phyloP scores from a whole-genome alignment of 35 echinoderm and acorn worm genomes.

The Strongylocentrotus purpuratus region DNA sequence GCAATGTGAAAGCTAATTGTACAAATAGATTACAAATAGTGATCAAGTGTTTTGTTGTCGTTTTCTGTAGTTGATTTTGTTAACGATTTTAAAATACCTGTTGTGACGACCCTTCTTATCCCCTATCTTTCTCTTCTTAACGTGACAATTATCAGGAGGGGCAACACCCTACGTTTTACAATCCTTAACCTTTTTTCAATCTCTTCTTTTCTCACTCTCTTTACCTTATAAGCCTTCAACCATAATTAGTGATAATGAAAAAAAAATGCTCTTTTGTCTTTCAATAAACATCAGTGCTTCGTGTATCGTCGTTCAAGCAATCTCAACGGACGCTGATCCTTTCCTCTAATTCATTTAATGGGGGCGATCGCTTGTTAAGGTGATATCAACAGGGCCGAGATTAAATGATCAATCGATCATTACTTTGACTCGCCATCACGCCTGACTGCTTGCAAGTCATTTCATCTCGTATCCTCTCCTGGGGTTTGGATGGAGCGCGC shows the following conservation, averaged over 20 bases:
- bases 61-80: neutral
- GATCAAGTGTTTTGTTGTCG: neutral
- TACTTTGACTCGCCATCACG: neutral
- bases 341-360: neutral
- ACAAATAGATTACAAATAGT: neutral
- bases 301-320: no score
- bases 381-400: slow-evolving; percentile 8
- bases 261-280: no score
- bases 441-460: neutral
- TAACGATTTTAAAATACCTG: neutral
- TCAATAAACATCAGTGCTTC: no score
- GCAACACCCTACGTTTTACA: no score
- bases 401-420: slow-evolving; percentile 12
- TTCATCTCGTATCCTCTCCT: neutral
- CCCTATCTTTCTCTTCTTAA: no score
- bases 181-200: no score
- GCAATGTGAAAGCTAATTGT: neutral
- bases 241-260: no score
- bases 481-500: neutral
- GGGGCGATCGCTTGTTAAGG: neutral
- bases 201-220: no score
- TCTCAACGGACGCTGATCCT: no score
- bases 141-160: no score
- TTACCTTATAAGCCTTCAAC: no score
- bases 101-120: no score